Percentiles rank a stretch among this genome's conserved stretches.
Conservation (phyloP, 2,888 invertebrate genomes). For the Pollenia griseotomentosa region DNA sequence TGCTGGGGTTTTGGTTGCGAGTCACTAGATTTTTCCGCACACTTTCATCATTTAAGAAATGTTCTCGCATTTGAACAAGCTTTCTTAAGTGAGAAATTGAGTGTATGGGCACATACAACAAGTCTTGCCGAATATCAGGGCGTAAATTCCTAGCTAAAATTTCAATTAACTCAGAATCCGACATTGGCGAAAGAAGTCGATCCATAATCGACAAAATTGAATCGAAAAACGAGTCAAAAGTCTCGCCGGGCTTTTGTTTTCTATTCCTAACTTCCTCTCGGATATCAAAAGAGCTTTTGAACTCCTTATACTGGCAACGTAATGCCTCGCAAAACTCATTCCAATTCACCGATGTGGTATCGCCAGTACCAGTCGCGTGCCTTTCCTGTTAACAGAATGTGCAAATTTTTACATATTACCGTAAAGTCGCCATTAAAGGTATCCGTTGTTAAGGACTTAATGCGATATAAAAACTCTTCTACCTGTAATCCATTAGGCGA, state of each 20-base stretch:
- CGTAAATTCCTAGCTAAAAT: slow-evolving; percentile 9
- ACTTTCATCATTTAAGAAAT: not conserved
- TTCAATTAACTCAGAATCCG: slow-evolving; percentile 1
- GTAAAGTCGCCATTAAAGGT: too few species aligned
- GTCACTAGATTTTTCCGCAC: not conserved
- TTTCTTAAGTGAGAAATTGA: slow-evolving; percentile 4
- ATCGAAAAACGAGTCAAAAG: not conserved
- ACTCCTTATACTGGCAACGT: not conserved
- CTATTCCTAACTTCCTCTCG: not conserved
- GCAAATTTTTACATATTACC: too few species aligned
- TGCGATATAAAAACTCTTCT: too few species aligned
- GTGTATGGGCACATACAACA: not conserved
- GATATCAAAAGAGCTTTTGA: slow-evolving; percentile 17
- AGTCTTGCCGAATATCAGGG: not conserved
- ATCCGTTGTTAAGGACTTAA: too few species aligned
- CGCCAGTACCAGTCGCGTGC: not conserved
- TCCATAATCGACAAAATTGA: not conserved
- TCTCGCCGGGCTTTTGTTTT: slow-evolving; percentile 9
- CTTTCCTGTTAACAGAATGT: too few species aligned
- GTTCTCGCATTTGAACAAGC: slow-evolving; percentile 12
- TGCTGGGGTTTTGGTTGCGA: not conserved
- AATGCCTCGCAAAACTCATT: not conserved
- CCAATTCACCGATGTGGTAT: slow-evolving; percentile 8
- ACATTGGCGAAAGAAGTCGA: not conserved
- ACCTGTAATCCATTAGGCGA: too few species aligned